phyloP scores from a whole-genome alignment of 2,113 vertebrate genomes.

The Lepus timidus region DNA sequence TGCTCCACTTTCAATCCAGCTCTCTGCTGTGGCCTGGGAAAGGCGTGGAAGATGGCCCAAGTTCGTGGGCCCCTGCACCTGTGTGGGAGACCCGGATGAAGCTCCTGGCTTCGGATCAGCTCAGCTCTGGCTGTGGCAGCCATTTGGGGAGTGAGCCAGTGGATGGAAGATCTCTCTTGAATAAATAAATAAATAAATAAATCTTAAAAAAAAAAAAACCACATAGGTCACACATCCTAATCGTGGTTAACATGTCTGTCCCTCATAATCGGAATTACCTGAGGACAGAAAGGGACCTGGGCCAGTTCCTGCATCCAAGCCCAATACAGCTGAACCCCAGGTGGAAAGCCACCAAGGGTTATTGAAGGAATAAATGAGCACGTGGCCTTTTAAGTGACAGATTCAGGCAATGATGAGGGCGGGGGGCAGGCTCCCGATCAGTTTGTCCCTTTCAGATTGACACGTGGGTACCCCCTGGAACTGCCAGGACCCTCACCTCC shows the following conservation, averaged over 20 bases:
- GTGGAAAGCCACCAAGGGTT: not conserved
- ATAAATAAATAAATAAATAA: too few relatives aligned
- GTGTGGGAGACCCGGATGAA: too few relatives aligned
- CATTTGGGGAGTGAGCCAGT: too few relatives aligned
- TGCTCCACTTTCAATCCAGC: too few relatives aligned
- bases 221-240: rapidly evolving
- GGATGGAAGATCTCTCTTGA: too few relatives aligned
- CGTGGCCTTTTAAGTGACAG: not conserved
- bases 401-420: not conserved
- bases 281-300: not conserved
- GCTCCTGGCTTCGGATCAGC: too few relatives aligned
- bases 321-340: not conserved
- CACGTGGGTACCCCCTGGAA: rapidly evolving
- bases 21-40: too few relatives aligned
- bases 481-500: not conserved
- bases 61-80: too few relatives aligned
- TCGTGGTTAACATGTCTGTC: not conserved
- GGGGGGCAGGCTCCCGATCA: not conserved
- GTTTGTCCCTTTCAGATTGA: not conserved
- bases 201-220: not conserved
- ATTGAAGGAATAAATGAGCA: not conserved
- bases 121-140: too few relatives aligned
- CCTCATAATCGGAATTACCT: not conserved
- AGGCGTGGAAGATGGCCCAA: too few relatives aligned
- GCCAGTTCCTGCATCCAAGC: not conserved